Base-by-base conservation (phyloP, 2,888 invertebrate species). In the Dione juno region DNA sequence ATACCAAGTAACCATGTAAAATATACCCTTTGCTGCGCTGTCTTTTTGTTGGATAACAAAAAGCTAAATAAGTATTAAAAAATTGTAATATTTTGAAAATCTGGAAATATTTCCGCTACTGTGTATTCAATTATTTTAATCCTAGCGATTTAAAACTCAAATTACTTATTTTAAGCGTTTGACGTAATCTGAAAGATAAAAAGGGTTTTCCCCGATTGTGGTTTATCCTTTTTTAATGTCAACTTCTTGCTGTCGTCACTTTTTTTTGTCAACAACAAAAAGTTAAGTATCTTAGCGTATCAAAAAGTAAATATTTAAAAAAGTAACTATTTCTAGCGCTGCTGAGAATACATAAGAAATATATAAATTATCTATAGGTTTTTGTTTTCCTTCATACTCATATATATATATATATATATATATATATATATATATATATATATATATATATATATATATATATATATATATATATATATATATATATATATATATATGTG, bases 171-270 rank as follows among this genome's bases (percentile, higher is more conserved):
- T 61, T 43, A 28, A 59, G 16, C 43, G n/a, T 61, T 61, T 61
- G 45, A 45, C 61, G 43, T 61, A 61, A 61, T 61, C 61, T 61
- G 11, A n/a, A 2, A 61, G 61, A 35, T 45, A 61, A 61, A 61
- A 61, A 45, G 11, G 16, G 45, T 28, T 45, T 61, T 61, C 3
- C n/a, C 45, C 28, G 45, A 43, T 61, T 61, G 28, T 35, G 35
- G 61, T 16, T 61, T 61, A 45, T 11, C 61, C 61, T 61, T 35
- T 61, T 59, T 61, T 61, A 61, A 45, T 16, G 61, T 45, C 45
- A 35, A 61, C 45, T 45, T 61, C 45, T 45, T 45, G 21, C 10
- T 45, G 14, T 45, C 45, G 45, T 61, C 61, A 16, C 21, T n/a
- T 45, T 61, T 11, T 6, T 61, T 28, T 14, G 45, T 28, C 2